Evolutionary conservation across 1,140 invertebrate species (phyloP).

Genomic region (Drosophila repletoides): DNA sequence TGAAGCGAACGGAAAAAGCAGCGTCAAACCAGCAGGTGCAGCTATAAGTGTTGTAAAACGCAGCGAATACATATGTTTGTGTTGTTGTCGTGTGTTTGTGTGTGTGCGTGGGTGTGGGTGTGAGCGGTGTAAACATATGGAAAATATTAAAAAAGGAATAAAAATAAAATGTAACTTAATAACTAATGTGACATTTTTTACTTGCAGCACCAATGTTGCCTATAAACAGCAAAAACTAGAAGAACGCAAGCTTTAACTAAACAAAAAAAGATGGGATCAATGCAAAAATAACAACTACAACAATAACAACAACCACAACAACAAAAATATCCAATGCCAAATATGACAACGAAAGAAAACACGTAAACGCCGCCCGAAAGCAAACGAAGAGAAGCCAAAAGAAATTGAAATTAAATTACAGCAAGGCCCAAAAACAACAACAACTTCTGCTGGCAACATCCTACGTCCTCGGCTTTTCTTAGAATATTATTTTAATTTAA

Average conservation of each 20-base stretch:
- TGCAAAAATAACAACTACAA: constrained; percentile 1
- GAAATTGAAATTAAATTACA: constrained; percentile 20
- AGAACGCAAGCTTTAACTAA: constrained; percentile 2
- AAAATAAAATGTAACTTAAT: constrained; percentile 45
- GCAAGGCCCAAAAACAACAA: neutral
- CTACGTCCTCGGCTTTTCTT: neutral
- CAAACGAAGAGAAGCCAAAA: constrained; percentile 22
- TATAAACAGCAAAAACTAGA: neutral
- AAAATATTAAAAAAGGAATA: constrained; percentile 2
- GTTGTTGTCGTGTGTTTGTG: constrained; percentile 1
- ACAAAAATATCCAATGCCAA: constrained; percentile 58
- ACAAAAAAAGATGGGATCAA: constrained; percentile 15
- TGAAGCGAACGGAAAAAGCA: constrained; percentile 26
- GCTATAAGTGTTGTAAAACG: constrained; percentile 57
- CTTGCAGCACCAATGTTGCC: constrained; percentile 38
- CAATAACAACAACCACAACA: constrained; percentile 9
- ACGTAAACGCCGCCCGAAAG: constrained; percentile 45
- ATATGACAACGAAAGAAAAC: constrained; percentile 51
- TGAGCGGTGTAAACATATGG: constrained; percentile 64
- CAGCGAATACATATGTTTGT: constrained; percentile 21
- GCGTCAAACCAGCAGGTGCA: constrained; percentile 62
- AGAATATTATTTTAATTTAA: constrained; percentile 47
- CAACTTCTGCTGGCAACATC: neutral
- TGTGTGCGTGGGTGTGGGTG: constrained; percentile 14
- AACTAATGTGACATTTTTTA: constrained; percentile 47